Conservation (phyloP, 2,888 invertebrate genomes). For the Diarsia dahlii region DNA sequence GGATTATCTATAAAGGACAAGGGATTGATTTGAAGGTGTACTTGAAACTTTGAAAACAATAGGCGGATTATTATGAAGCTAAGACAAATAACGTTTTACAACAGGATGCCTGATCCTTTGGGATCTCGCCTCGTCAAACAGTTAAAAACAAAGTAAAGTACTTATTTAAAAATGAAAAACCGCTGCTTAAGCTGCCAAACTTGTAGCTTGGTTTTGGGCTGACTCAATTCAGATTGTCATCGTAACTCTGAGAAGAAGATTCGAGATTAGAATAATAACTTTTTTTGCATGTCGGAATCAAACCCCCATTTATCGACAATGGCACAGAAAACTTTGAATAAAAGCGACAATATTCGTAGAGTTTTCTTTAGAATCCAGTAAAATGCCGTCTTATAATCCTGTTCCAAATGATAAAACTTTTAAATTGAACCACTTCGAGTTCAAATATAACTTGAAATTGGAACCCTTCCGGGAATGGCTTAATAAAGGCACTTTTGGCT, state of each 20-base stretch:
- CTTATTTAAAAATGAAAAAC: background rate
- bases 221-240: background rate
- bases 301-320: slow-evolving; percentile 3
- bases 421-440: slow-evolving; percentile 50
- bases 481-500: slow-evolving; percentile 47
- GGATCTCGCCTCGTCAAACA: background rate
- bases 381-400: slow-evolving; percentile 19
- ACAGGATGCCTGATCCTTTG: slow-evolving; percentile 10
- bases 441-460: slow-evolving; percentile 48
- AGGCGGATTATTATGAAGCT: slow-evolving; percentile 53
- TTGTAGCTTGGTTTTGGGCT: background rate
- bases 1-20: slow-evolving; percentile 55
- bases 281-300: slow-evolving; percentile 2
- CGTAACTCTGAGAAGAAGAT: background rate
- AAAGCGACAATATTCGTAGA: slow-evolving; percentile 1
- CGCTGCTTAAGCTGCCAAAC: background rate
- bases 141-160: background rate
- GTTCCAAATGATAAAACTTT: slow-evolving; percentile 50
- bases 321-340: slow-evolving; percentile 21
- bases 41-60: slow-evolving; percentile 63
- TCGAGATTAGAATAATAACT: background rate
- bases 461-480: slow-evolving; percentile 55
- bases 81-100: slow-evolving; percentile 41
- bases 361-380: slow-evolving; percentile 11
- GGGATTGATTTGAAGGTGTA: slow-evolving; percentile 62